Evolutionary conservation across 2,888 invertebrate species (phyloP), one percentile per base, ranked within the genome.

Genomic region (Dusona sp.): DNA sequence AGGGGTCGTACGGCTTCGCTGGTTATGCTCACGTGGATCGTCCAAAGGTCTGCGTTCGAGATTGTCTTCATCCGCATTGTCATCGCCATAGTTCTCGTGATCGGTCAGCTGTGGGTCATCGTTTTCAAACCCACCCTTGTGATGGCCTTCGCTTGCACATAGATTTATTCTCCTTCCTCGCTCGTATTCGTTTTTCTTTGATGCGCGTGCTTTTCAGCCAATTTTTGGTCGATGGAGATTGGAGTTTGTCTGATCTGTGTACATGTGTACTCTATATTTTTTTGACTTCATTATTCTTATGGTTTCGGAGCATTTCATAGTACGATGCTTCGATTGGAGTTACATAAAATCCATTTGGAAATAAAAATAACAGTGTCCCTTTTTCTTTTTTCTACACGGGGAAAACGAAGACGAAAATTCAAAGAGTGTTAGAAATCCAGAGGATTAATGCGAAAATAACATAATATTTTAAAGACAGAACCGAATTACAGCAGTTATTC

Each of bases 31-130:
- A 33, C 51, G 29, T 36, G 45, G 67, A 22, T 75, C 57, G 57
- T 75, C 75, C 68, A 54, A 33, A 45, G 29, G 45, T 65, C 70
- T 80, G 48, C 33, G 67, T 38, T 45, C 9, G 51, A 74, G 78
- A 75, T 79, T 42, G 75, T 83, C 83, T 57, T 77, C 74, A 75
- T 85, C 72, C 72, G 80, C 86, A 73, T 85, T 75, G 75, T 85
- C 85, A 74, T 82, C 82, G 77, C 67, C 48, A 65, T 38, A 54
- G 68, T 83, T 79, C 42, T 74, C 48, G 74, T 81, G 81, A 78
- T 75, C 79, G 81, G 84, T 81, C 87, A 79, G 81, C 83, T 83
- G 86, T 74, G 79, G 67, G n/a, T 67, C 67, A 9, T 67, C 67
- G 38, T 38, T 67, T 67, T 38, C 67, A 67, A 67, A 38, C 38